Evolutionary conservation across 2,797 vertebrate genomes (phyloP).

Genomic region (Sebastes taczanowskii): DNA sequence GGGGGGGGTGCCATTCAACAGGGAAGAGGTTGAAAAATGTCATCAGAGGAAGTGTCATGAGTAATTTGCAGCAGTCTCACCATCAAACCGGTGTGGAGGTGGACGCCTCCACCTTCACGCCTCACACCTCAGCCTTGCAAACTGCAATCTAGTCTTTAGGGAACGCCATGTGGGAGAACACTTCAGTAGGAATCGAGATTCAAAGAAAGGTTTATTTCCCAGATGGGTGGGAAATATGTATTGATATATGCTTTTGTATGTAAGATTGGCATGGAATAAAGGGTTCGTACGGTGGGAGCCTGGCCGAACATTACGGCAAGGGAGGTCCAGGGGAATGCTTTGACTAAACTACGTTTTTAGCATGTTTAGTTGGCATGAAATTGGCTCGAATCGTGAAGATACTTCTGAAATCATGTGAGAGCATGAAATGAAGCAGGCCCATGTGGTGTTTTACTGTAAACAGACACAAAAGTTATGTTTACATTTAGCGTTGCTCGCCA

Average conservation of each 20-base stretch:
- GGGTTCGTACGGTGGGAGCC: background rate
- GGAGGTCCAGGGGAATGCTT: background rate
- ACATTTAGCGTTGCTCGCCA: background rate
- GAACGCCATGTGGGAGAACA: constrained; percentile 61
- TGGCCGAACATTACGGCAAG: background rate
- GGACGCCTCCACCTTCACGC: constrained; percentile 53
- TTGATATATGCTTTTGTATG: constrained; percentile 43
- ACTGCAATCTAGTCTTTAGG: constrained; percentile 53
- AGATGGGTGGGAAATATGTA: constrained; percentile 45
- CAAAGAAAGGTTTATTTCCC: constrained; percentile 54
- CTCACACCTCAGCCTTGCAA: constrained; percentile 54
- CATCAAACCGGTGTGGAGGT: constrained; percentile 68
- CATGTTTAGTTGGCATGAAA: background rate
- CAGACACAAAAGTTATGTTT: background rate
- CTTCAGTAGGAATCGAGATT: constrained; percentile 36
- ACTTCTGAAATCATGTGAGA: background rate
- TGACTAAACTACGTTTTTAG: background rate
- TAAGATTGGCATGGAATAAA: constrained; percentile 31
- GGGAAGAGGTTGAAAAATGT: constrained; percentile 75
- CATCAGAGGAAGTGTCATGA: constrained; percentile 79
- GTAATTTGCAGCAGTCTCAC: constrained; percentile 76
- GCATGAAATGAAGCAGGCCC: background rate
- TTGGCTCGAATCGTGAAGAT: background rate
- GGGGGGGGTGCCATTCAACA: constrained; percentile 60
- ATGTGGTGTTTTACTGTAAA: background rate